Conservation (phyloP, 2,888 invertebrate genomes). For the Cheilosia soror region DNA sequence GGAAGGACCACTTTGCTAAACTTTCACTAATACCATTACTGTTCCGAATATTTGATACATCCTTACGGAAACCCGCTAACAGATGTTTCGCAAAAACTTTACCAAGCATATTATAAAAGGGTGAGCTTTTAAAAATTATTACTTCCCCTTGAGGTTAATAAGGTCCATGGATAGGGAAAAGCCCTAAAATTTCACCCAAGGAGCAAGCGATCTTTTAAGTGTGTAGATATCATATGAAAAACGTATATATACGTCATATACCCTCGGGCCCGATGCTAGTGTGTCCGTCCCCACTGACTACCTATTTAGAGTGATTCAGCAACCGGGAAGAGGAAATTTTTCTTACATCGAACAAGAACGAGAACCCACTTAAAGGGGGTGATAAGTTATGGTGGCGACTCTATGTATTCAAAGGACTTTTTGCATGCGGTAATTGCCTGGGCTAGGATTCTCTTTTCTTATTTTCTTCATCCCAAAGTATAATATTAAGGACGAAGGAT, state of each 20-base stretch:
- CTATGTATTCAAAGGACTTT: conserved; percentile 54
- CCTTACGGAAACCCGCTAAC: conserved; percentile 38
- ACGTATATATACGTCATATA: conserved; percentile 16
- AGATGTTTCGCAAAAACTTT: conserved; percentile 38
- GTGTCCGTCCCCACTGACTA: conserved; percentile 23
- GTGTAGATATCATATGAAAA: conserved; percentile 37
- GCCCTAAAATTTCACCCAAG: conserved; percentile 10
- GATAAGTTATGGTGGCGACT: conserved; percentile 56
- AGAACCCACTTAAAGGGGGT: conserved; percentile 54
- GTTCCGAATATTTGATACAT: conserved; percentile 27
- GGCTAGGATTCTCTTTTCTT: conserved; percentile 25
- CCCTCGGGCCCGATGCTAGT: conserved; percentile 3
- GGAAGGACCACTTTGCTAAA: conserved; percentile 11
- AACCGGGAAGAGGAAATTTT: conserved; percentile 49
- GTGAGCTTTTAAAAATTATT: conserved; percentile 37
- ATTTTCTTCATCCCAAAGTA: conserved; percentile 16
- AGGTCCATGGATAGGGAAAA: conserved; percentile 24
- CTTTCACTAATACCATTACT: conserved; percentile 8
- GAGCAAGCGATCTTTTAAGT: conserved; percentile 43
- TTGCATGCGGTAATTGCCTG: conserved; percentile 63
- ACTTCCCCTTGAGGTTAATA: conserved; percentile 68
- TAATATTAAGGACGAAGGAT: conserved; percentile 28
- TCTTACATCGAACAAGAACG: conserved; percentile 35
- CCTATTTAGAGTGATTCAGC: conserved; percentile 58
- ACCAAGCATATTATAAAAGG: background rate